Conservation (phyloP, 2,888 invertebrate genomes). For the Hydraecia micacea region DNA sequence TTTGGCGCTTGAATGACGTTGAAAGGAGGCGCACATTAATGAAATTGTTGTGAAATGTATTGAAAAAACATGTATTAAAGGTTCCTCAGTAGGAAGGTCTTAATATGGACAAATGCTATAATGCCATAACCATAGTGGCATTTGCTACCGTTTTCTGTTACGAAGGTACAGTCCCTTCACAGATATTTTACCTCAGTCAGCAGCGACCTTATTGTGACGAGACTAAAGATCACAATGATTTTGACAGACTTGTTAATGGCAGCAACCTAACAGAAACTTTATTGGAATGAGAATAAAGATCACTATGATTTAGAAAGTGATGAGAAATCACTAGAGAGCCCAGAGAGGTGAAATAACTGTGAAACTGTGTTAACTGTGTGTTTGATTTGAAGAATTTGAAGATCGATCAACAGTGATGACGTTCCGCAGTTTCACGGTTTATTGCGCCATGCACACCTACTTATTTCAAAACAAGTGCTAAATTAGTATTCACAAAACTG, state of each 20-base stretch:
- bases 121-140: neutral
- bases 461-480: neutral
- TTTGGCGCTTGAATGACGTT: neutral
- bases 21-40: too few relatives aligned
- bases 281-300: neutral
- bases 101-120: neutral
- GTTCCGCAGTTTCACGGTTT: neutral
- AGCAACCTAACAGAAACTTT: neutral
- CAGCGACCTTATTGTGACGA: neutral
- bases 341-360: too few relatives aligned
- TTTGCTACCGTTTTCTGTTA: too few relatives aligned
- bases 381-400: too few relatives aligned
- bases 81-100: neutral
- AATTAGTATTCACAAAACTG: constrained; percentile 3
- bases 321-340: too few relatives aligned
- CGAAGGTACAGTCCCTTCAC: too few relatives aligned
- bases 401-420: neutral
- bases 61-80: neutral
- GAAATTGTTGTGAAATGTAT: too few relatives aligned
- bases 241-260: neutral
- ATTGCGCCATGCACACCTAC: neutral
- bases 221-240: neutral
- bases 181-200: neutral
- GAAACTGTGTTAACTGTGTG: too few relatives aligned
- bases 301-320: neutral